A percentile compares a stretch with the other conserved stretches of the same genome.
These are phyloP conservation scores for Pandemis heparana DNA, from an alignment of 2,888 invertebrate species.

Conservation along the genomic window DNA sequence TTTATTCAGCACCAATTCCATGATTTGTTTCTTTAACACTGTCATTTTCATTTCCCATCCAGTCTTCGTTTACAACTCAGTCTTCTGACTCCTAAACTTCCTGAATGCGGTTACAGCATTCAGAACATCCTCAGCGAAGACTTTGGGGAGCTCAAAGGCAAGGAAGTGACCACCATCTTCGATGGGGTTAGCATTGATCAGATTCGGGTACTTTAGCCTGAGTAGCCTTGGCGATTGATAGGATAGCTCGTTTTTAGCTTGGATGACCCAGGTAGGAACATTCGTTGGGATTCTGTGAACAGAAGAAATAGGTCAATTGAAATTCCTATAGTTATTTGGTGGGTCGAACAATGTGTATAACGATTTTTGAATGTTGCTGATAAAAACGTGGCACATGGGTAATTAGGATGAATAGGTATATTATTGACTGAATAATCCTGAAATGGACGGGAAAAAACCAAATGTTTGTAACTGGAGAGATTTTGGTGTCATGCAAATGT, in stretches of 20 bases:
- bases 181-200: slow-evolving; percentile 87
- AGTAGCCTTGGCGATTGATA: slow-evolving; percentile 86
- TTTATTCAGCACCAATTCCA: not conserved
- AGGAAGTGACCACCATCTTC: slow-evolving; percentile 94
- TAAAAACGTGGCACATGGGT: too few relatives aligned
- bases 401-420: too few relatives aligned
- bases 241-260: slow-evolving; percentile 88
- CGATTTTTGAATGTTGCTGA: not conserved
- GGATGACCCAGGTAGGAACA: slow-evolving; percentile 89
- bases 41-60: not conserved
- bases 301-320: not conserved
- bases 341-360: not conserved
- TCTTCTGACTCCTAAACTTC: slow-evolving; percentile 47
- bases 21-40: not conserved
- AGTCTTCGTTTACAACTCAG: slow-evolving; percentile 33
- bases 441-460: too few relatives aligned
- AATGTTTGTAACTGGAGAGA: too few relatives aligned
- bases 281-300: slow-evolving; percentile 65
- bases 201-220: slow-evolving; percentile 84
- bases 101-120: slow-evolving; percentile 52
- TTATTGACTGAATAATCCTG: not conserved
- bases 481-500: too few relatives aligned
- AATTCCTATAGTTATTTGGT: not conserved
- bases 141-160: slow-evolving; percentile 90
- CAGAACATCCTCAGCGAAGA: slow-evolving; percentile 88